These are phyloP conservation scores for Semaprochilodus insignis DNA, from an alignment of 2,797 vertebrate species.

Conservation along the genomic window DNA sequence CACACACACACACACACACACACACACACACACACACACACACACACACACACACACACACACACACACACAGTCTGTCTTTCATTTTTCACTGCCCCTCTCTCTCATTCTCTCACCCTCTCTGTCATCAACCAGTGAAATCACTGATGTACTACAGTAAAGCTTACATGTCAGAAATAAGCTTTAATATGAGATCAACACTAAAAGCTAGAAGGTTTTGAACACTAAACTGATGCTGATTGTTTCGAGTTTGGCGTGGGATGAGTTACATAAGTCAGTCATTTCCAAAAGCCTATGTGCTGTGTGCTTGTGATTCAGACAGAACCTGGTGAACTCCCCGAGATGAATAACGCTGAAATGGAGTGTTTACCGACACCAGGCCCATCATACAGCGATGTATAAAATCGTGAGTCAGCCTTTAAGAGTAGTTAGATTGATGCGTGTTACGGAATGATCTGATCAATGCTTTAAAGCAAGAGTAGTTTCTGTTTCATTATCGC, in stretches of 20 bases:
- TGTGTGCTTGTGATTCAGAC: conserved; percentile 21
- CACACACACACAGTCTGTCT: too few relatives aligned
- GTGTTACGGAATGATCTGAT: conserved; percentile 9
- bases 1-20: too few relatives aligned
- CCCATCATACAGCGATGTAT: neutral
- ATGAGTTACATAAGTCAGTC: conserved; percentile 24
- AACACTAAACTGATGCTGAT: neutral
- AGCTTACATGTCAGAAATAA: neutral
- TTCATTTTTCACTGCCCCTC: too few relatives aligned
- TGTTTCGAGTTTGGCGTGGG: neutral
- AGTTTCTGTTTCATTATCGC: neutral
- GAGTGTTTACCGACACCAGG: neutral
- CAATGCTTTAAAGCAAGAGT: neutral
- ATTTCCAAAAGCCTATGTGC: conserved; percentile 27
- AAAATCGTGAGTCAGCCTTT: conserved; percentile 31
- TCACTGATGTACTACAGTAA: neutral
- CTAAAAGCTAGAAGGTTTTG: neutral
- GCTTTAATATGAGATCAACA: neutral
- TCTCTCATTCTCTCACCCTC: too few relatives aligned
- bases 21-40: too few relatives aligned
- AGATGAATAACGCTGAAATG: conserved; percentile 11
- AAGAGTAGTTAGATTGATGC: neutral
- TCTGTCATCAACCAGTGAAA: neutral
- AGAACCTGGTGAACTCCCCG: conserved; percentile 9
- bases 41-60: too few relatives aligned